Evolutionary conservation across 1,140 invertebrate species (phyloP), one percentile per base, ranked within the genome.

Genomic region (Zophobas morio): DNA sequence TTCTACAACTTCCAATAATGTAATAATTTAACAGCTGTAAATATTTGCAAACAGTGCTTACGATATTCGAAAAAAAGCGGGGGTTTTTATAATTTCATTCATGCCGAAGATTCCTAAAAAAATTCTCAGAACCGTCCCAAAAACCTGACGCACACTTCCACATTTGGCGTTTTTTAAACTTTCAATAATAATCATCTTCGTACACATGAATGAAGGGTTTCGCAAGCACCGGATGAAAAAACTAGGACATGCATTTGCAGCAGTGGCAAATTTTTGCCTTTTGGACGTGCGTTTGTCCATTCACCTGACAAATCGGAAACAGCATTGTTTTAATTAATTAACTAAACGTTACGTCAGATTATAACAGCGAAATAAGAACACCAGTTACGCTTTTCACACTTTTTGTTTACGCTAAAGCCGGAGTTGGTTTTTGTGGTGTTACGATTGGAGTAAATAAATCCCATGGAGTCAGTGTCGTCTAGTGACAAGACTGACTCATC

Each of bases 381-480:
- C 36, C 56, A 39, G 56, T 60, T 39, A 36, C 35, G 33, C 33
- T 60, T 60, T 60, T 66, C 20, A 34, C 2, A 35, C n/a, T 60
- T 60, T 60, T 60, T 36, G 39, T 66, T 66, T 66, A 66, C 37
- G 39, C 60, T 66, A 42, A n/a, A 66, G 42, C 60, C 60, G 60
- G 60, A 66, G 60, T 42, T 66, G 37, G 40, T 66, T 66, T 66
- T 66, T 60, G 34, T 35, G 34, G 35, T 8, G 20, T 53, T 57
- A 57, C 54, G 57, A 37, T 20, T 66, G 60, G 60, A 66, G 60
- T 66, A 66, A 66, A 66, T 66, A 66, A 66, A 66, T 66, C 60
- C 60, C 60, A 66, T 66, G 60, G 60, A 66, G 60, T 66, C 60
- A 66, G 60, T 66, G 60, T 37, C 60, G 60, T 66, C 60, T 66